Evolutionary conservation across 30 jellyfish, hydroid and myxozoan species (phyloP), one percentile per base, ranked within the genome.

Genomic region (Aurelia sp.): DNA sequence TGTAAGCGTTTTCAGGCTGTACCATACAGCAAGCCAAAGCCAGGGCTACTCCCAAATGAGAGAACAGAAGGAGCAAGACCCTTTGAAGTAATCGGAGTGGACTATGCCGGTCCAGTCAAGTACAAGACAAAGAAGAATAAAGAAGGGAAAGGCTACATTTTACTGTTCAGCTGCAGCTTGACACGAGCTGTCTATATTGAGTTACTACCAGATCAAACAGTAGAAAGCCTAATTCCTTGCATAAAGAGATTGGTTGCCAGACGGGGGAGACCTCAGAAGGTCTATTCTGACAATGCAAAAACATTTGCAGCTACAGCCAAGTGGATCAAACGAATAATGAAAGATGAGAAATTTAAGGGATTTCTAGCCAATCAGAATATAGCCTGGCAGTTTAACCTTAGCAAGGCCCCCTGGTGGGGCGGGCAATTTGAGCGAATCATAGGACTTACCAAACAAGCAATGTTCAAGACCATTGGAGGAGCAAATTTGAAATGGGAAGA

Each of bases 331-430:
- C 22, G 60, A 22, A 65, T 85, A 23, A 73, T 73, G 89, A 85
- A 74, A 23, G 37, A 48, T 61, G 95, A 74, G 51, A 41, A 50
- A 62, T 13, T 62, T 13, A 44, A 78, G 27, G 81, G 41, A 6
- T 78, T 58, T 47, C 33, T 78, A 63, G 66, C 64, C 20, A 23
- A 33, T 23, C 82, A 78, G 66, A 62, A 40, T 6, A 58, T 58
- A 58, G 44, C 79, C 18, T 86, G 96, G 85, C 96, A 79, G 86
- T 86, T 86, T 70, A 76, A 86, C 68, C 82, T 86, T 15, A 76
- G 96, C 71, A 50, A 85, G 48, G 96, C n/a, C n/a, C n/a, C n/a
- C n/a, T n/a, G n/a, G n/a, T n/a, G n/a, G n/a, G n/a, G n/a, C n/a
- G n/a, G n/a, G n/a, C n/a, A n/a, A n/a, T n/a, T n/a, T n/a, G n/a